Evolutionary conservation across 2,113 vertebrate species (phyloP).

Genomic region (Myocastor coypus): DNA sequence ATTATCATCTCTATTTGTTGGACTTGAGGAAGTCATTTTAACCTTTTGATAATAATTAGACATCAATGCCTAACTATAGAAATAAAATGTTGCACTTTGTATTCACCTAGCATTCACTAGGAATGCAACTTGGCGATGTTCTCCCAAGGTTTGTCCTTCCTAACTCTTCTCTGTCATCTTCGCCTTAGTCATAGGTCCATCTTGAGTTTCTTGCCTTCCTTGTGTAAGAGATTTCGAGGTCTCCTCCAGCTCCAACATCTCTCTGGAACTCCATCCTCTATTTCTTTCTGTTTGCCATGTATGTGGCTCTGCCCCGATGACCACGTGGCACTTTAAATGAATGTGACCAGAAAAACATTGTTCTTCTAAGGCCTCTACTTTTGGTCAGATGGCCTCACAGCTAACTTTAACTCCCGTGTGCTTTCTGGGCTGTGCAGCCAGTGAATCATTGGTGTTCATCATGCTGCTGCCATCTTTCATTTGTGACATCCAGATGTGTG

Average conservation of each 20-base stretch:
- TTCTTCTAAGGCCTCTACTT: background rate
- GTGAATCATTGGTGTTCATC: background rate
- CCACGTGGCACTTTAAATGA: background rate
- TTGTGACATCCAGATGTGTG: background rate
- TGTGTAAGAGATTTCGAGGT: background rate
- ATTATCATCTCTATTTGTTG: background rate
- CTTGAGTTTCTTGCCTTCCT: background rate
- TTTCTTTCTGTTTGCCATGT: background rate
- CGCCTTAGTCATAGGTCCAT: background rate
- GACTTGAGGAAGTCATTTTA: constrained; percentile 37
- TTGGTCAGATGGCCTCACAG: constrained; percentile 2
- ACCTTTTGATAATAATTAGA: background rate
- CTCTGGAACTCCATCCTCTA: background rate
- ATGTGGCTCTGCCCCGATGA: background rate
- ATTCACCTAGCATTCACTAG: background rate
- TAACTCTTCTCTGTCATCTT: background rate
- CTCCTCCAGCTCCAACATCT: background rate
- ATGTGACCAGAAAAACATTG: constrained; percentile 12
- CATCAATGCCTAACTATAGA: background rate
- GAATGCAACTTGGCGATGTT: background rate
- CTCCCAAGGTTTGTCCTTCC: constrained; percentile 5
- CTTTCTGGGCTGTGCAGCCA: background rate
- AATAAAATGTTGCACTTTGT: background rate
- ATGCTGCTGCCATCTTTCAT: background rate
- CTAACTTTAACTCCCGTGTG: background rate